These are phyloP conservation scores for Patella ulyssiponensis DNA, from an alignment of 2,888 invertebrate species.

Conservation along the genomic window DNA sequence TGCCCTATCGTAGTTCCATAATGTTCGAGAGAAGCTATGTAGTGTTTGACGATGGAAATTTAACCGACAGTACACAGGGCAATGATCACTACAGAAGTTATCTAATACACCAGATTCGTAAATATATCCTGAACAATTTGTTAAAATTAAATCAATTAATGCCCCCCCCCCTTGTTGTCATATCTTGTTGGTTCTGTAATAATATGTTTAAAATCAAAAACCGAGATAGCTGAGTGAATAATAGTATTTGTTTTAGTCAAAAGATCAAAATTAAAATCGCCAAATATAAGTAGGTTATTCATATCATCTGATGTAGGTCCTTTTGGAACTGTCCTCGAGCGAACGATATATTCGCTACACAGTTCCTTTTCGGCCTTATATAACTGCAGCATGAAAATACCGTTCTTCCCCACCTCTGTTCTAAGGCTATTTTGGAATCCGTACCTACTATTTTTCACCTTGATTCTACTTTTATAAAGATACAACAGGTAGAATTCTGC, in stretches of 20 bases:
- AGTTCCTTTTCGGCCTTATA: no score
- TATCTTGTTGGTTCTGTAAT: background rate
- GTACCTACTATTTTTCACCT: no score
- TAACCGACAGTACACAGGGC: background rate
- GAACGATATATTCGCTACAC: no score
- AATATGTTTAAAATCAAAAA: background rate
- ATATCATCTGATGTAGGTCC: background rate
- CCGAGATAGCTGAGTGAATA: background rate
- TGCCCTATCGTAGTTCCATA: background rate
- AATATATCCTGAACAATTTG: background rate
- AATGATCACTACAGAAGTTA: constrained; percentile 1
- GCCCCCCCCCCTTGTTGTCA: no score
- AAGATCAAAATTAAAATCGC: background rate
- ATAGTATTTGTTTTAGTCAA: background rate
- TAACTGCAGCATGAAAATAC: no score
- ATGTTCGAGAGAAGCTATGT: background rate
- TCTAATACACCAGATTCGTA: background rate
- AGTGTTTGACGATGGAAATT: background rate
- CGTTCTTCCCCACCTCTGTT: no score
- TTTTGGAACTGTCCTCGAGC: no score
- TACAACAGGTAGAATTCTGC: no score
- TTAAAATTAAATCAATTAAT: no score
- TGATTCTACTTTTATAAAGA: no score
- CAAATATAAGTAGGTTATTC: background rate
- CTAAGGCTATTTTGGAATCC: no score